Percentiles rank a stretch among this genome's conserved stretches.
Evolutionary conservation across 1,140 invertebrate species (phyloP).

Genomic region (Bombyx mandarina): DNA sequence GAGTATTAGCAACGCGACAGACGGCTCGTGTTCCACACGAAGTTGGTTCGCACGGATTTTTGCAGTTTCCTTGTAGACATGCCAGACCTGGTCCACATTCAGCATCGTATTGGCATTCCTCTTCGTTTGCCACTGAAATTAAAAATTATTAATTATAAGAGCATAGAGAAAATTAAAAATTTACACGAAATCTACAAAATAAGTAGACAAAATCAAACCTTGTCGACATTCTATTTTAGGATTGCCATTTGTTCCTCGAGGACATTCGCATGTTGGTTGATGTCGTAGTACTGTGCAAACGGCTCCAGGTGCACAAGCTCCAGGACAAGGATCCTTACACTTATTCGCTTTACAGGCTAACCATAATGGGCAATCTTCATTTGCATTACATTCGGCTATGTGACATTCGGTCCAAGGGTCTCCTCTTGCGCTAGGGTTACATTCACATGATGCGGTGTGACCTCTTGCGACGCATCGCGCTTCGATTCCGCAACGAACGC

Average conservation of each 20-base stretch:
- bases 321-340: constrained; percentile 86
- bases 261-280: constrained; percentile 83
- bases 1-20: constrained; percentile 86
- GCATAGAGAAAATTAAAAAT: no score
- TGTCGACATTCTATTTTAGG: constrained; percentile 77
- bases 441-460: constrained; percentile 85
- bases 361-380: constrained; percentile 82
- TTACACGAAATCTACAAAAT: no score
- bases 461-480: constrained; percentile 83
- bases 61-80: constrained; percentile 85
- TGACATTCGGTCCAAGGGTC: constrained; percentile 83
- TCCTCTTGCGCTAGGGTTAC: constrained; percentile 80
- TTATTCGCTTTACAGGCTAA: constrained; percentile 81
- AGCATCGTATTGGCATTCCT: constrained; percentile 83
- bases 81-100: constrained; percentile 89
- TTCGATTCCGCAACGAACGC: constrained; percentile 86
- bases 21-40: constrained; percentile 86
- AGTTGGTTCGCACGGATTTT: constrained; percentile 86
- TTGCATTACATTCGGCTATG: constrained; percentile 81
- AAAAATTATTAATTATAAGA: constrained; percentile 1
- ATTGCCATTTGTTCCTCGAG: constrained; percentile 86
- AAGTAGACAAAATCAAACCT: constrained; percentile 54
- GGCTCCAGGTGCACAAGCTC: constrained; percentile 77
- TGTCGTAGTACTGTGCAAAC: constrained; percentile 85
- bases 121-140: constrained; percentile 10